Conservation (phyloP, 2,888 invertebrate species). For the Andrena trimmerana region DNA sequence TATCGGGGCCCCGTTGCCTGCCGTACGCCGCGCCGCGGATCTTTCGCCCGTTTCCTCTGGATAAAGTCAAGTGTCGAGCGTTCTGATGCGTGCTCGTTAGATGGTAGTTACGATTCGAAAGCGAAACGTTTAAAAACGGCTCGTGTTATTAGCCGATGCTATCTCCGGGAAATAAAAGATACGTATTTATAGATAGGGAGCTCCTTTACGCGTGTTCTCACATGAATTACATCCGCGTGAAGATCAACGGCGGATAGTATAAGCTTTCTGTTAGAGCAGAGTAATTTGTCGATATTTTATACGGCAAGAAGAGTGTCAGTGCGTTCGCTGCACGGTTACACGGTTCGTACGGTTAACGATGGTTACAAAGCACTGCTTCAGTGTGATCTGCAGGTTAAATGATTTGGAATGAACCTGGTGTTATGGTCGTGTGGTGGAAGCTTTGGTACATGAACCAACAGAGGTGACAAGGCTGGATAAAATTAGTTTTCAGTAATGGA, state of each 20-base stretch:
- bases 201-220: conserved; percentile 53
- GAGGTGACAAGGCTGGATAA: not conserved
- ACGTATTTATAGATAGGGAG: conserved; percentile 46
- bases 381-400: not conserved
- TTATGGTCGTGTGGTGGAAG: not conserved
- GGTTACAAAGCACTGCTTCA: not conserved
- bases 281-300: conserved; percentile 55
- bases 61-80: conserved; percentile 9
- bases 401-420: conserved; percentile 3
- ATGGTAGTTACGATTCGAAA: conserved; percentile 41
- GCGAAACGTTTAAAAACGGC: conserved; percentile 42
- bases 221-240: conserved; percentile 59
- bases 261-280: conserved; percentile 38
- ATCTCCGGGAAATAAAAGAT: conserved; percentile 46
- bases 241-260: conserved; percentile 35
- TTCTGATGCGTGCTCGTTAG: conserved; percentile 21
- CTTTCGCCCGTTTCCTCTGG: not conserved
- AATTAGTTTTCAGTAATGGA: not conserved
- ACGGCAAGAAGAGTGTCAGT: conserved; percentile 13
- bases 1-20: conserved; percentile 10
- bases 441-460: not conserved
- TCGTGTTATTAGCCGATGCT: conserved; percentile 53
- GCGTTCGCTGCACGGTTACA: conserved; percentile 19
- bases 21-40: not conserved
- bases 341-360: conserved; percentile 23